Percentiles rank a stretch among this genome's conserved stretches.
Evolutionary conservation across 2,888 invertebrate species (phyloP).

Genomic region (Labia minor): DNA sequence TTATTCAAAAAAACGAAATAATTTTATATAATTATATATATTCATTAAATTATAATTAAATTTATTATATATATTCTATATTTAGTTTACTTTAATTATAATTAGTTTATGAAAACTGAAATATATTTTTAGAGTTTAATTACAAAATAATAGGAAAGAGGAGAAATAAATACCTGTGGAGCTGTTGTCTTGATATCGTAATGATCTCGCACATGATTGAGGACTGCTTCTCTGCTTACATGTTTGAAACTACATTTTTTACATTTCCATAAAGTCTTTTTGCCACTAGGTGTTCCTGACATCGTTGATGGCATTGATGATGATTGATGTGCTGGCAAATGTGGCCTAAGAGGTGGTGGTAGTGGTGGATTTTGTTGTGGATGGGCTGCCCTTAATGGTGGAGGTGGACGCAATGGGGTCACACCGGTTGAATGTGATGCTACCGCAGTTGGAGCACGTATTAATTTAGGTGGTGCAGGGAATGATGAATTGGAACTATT

Average conservation of each 20-base stretch:
- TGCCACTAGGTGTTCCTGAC: constrained; percentile 31
- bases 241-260: constrained; percentile 69
- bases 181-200: constrained; percentile 36
- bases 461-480: constrained; percentile 21
- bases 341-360: constrained; percentile 32
- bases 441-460: constrained; percentile 3
- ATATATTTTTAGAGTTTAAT: too few relatives aligned
- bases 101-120: too few relatives aligned
- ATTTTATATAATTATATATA: too few relatives aligned
- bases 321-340: constrained; percentile 3
- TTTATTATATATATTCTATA: too few relatives aligned
- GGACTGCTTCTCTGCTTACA: constrained; percentile 50
- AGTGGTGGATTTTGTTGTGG: constrained; percentile 27
- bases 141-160: too few relatives aligned
- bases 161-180: constrained; percentile 22
- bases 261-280: constrained; percentile 76
- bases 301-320: not conserved
- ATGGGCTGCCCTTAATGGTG: constrained; percentile 25
- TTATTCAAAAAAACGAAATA: too few relatives aligned
- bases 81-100: too few relatives aligned
- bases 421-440: constrained; percentile 19
- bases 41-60: too few relatives aligned
- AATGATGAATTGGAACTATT: not conserved
- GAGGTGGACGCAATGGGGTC: constrained; percentile 24
- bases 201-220: constrained; percentile 55